Conservation (phyloP, 1,140 invertebrate genomes). For the Sycobia sp. region DNA sequence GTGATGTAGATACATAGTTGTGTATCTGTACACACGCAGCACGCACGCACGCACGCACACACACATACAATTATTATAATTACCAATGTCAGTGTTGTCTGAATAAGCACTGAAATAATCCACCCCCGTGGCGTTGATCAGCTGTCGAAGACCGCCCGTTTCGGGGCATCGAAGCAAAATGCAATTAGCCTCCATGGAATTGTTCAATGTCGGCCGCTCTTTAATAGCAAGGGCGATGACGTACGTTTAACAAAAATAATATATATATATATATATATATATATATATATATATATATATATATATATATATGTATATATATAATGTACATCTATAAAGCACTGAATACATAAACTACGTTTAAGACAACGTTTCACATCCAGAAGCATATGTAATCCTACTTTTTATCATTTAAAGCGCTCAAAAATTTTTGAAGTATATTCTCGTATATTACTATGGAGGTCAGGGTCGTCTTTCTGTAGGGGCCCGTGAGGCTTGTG, state of each 20-base stretch:
- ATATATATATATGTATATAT: background rate
- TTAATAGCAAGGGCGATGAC: background rate
- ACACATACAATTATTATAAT: background rate
- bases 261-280: background rate
- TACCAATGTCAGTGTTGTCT: slow-evolving; percentile 29
- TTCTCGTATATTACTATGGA: no score
- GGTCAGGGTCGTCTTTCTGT: no score
- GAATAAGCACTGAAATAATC: slow-evolving; percentile 66
- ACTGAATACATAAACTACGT: no score
- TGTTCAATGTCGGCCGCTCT: slow-evolving; percentile 24
- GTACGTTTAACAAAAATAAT: background rate
- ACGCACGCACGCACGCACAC: background rate
- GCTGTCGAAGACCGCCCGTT: slow-evolving; percentile 57
- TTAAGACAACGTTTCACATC: no score
- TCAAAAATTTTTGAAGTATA: no score
- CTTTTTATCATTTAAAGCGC: no score
- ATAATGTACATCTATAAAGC: no score
- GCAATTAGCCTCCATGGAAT: slow-evolving; percentile 48
- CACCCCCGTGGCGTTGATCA: slow-evolving; percentile 62
- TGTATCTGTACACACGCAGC: background rate
- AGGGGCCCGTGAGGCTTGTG: no score
- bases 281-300: slow-evolving; percentile 30
- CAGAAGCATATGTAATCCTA: no score
- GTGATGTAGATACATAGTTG: no score
- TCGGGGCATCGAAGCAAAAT: slow-evolving; percentile 68